phyloP scores from a whole-genome alignment of 1,140 invertebrate species.

The Scaptomyza pallida region DNA sequence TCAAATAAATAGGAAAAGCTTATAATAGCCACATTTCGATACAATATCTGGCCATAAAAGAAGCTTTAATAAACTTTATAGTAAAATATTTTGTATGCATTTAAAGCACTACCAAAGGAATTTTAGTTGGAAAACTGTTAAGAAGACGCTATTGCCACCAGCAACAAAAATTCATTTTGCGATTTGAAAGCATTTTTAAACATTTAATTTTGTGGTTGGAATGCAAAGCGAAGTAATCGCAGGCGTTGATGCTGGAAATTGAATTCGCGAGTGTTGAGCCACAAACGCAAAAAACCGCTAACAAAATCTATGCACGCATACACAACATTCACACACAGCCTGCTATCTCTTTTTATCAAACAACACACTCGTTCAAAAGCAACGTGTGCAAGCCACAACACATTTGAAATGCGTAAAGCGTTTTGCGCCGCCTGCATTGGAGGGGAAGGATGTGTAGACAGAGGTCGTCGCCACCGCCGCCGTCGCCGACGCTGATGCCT shows the following conservation, averaged over 20 bases:
- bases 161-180: neutral
- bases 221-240: slow-evolving; percentile 43
- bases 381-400: slow-evolving; percentile 56
- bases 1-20: too few species aligned
- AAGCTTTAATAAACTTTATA: neutral
- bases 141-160: neutral
- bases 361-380: slow-evolving; percentile 30
- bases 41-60: too few species aligned
- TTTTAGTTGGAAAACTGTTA: neutral
- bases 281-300: slow-evolving; percentile 68
- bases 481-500: slow-evolving; percentile 8
- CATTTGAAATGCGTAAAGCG: slow-evolving; percentile 75
- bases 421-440: slow-evolving; percentile 38
- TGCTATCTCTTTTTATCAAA: slow-evolving; percentile 13
- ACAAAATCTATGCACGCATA: slow-evolving; percentile 63
- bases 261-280: slow-evolving; percentile 66
- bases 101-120: neutral
- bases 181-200: slow-evolving; percentile 43
- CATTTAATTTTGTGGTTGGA: slow-evolving; percentile 62
- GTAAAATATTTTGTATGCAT: neutral
- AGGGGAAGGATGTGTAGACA: slow-evolving; percentile 11
- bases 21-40: too few species aligned
- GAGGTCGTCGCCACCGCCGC: neutral
- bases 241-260: slow-evolving; percentile 61
- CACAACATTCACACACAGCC: slow-evolving; percentile 16